Conservation (phyloP, 2,113 vertebrate species). For the Hyaena hyaena region DNA sequence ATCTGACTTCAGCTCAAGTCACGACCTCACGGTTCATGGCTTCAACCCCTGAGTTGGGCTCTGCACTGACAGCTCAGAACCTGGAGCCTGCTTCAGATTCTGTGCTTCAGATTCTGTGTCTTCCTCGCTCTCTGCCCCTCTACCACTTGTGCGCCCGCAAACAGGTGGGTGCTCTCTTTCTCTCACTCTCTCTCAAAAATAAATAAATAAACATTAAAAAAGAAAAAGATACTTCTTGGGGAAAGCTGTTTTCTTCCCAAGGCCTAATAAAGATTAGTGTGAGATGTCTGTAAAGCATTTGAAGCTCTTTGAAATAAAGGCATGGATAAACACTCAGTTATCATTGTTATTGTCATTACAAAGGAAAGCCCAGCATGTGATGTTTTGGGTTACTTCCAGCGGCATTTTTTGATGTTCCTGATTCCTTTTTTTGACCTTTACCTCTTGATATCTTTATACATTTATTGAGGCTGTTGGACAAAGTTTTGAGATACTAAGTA, state of each 20-base stretch:
- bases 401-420: slow-evolving; percentile 70
- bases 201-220: no score
- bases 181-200: no score
- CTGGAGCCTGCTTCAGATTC: no score
- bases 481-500: slow-evolving; percentile 74
- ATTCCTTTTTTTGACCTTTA: slow-evolving; percentile 78
- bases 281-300: slow-evolving; percentile 53
- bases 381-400: slow-evolving; percentile 73
- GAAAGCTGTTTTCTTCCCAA: slow-evolving; percentile 56
- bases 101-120: no score
- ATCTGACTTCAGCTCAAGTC: no score
- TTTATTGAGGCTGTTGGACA: slow-evolving; percentile 81
- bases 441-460: slow-evolving; percentile 77
- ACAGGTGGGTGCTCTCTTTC: no score
- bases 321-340: slow-evolving; percentile 37
- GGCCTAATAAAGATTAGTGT: slow-evolving; percentile 66
- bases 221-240: neutral
- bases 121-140: no score
- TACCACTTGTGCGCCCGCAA: no score
- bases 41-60: no score
- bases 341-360: slow-evolving; percentile 60
- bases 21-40: no score
- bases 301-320: slow-evolving; percentile 70
- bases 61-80: no score
- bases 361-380: slow-evolving; percentile 75